A percentile compares a stretch with the other conserved stretches of the same genome.
Evolutionary conservation across 2,113 vertebrate genomes (phyloP).

Genomic region (Cnemophilus loriae): DNA sequence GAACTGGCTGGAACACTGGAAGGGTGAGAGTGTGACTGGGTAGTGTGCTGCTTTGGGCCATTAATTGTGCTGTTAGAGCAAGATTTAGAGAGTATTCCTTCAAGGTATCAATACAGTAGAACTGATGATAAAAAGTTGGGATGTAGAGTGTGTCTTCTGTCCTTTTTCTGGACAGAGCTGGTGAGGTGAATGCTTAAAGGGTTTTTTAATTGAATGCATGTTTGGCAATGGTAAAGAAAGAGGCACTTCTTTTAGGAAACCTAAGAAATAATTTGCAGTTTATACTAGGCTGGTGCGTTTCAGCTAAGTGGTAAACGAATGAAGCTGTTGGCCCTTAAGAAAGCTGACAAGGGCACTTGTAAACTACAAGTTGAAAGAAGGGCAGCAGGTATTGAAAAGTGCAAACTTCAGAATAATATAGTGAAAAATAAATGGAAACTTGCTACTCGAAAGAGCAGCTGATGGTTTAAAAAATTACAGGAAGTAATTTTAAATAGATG

Average conservation of each 20-base stretch:
- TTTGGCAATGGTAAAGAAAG: not conserved
- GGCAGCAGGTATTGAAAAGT: not conserved
- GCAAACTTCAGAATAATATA: not conserved
- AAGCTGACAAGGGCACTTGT: not conserved
- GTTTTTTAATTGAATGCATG: not conserved
- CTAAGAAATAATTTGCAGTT: not conserved
- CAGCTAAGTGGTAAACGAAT: not conserved
- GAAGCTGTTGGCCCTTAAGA: not conserved
- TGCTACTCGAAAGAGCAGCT: not conserved
- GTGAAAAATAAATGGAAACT: not conserved
- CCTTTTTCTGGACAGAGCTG: not conserved
- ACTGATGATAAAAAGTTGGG: not conserved
- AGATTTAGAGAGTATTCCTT: not conserved
- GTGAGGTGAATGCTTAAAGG: not conserved
- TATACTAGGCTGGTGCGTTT: not conserved
- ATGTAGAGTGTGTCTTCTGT: not conserved
- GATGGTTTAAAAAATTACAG: not conserved
- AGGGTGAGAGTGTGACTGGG: not conserved
- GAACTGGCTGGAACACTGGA: not conserved
- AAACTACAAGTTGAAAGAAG: not conserved
- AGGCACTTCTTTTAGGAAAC: not conserved
- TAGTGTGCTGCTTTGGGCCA: not conserved
- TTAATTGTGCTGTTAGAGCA: not conserved
- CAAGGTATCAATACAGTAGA: not conserved
- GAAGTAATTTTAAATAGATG: not conserved